Evolutionary conservation across 92 coral and sea anemone species (phyloP).

Genomic region (Muricea muricata): DNA sequence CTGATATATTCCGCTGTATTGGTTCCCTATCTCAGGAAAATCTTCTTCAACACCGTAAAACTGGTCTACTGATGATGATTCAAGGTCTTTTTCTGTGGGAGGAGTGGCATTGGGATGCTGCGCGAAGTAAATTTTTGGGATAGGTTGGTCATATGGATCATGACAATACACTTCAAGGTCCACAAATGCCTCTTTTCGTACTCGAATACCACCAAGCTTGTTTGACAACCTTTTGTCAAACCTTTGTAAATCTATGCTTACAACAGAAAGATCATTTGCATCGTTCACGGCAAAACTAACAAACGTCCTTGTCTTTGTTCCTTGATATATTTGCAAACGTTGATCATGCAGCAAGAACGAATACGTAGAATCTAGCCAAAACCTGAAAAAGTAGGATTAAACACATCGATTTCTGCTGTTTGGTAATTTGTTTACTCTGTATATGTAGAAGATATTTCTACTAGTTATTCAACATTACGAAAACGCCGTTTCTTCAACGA

Average conservation of each 20-base stretch:
- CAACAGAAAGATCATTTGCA: conserved; percentile 67
- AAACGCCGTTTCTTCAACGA: too few species aligned
- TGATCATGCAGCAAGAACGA: conserved; percentile 67
- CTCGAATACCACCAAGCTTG: conserved; percentile 54
- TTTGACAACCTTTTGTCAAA: conserved; percentile 63
- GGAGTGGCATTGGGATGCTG: neutral
- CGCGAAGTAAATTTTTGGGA: conserved; percentile 50
- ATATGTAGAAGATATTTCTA: too few species aligned
- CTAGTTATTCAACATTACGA: too few species aligned
- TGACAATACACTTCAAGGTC: conserved; percentile 74
- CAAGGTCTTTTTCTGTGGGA: neutral
- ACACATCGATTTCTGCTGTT: neutral
- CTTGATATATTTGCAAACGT: conserved; percentile 80
- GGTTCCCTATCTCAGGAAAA: conserved; percentile 64
- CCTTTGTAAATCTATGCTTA: conserved; percentile 79
- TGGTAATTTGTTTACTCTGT: too few species aligned
- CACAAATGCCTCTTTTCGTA: conserved; percentile 70
- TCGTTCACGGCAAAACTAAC: conserved; percentile 65
- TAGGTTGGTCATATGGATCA: conserved; percentile 53
- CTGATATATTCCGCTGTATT: conserved; percentile 7
- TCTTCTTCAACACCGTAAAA: conserved; percentile 45
- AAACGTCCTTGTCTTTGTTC: conserved; percentile 75
- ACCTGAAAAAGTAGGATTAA: neutral
- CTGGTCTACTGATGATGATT: neutral
- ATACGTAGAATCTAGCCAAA: conserved; percentile 59